Base-by-base conservation (phyloP, 2,888 invertebrate species). In the Tetragonisca angustula region DNA sequence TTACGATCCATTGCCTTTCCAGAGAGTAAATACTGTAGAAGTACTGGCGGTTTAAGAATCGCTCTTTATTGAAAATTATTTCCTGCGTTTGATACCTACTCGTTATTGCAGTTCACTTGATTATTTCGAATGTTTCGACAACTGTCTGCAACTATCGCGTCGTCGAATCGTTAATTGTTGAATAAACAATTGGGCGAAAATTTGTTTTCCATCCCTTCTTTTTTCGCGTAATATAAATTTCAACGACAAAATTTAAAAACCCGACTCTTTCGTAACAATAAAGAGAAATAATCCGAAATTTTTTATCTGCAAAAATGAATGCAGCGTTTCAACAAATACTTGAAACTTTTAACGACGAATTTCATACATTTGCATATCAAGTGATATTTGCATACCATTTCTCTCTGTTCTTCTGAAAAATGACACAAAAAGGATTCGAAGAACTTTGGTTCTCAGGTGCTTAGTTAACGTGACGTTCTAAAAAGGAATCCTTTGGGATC, bases 1-100 rank as follows among this genome's bases (percentile, higher is more conserved):
- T 79, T 75, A 50, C 76, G n/a, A 75, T 52, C 64, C 73, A 50
- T 11, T 79, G 43, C 49, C 36, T 61, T 64, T 56, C 11, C 9
- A 32, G 17, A 64, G 72, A 67, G 59, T 43, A 50, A 27, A 52
- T 27, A 2, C 43, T 32, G 36, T 59, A 68, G 67, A 54, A 50
- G 67, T 15, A n/a, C 59, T 43, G 43, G 67, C 24, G 50, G 19
- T 43, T 50, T 21, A 32, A 43, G 50, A 49, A 72, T 67, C 36
- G 36, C 54, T 27, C n/a, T 32, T 62, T 71, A 21, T 27, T n/a
- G 67, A 50, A 71, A 65, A 56, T 76, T 36, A 68, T 68, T 71
- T 24, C 19, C 67, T 21, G 6, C 24, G n/a, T 27, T 64, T 59
- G 43, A 65, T 36, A 27, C n/a, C 2, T 15, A 56, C 21, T 27